A percentile compares a stretch with the other conserved stretches of the same genome.
These are phyloP conservation scores for Helicoverpa armigera DNA, from an alignment of 1,140 invertebrate genomes.

Conservation along the genomic window DNA sequence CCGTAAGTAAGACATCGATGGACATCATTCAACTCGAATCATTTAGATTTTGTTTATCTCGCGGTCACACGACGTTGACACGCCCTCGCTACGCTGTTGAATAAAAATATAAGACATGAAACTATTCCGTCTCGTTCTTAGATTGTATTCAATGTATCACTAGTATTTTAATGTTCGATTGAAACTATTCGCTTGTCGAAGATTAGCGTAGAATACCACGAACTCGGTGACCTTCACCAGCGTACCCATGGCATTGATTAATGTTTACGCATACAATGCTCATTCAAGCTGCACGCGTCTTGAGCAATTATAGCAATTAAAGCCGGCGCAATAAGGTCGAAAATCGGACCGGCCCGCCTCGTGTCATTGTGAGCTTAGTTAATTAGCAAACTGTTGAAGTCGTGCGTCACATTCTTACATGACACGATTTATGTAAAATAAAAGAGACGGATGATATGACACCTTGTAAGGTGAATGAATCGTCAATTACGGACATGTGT, in stretches of 20 bases:
- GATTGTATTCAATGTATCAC: slow-evolving; percentile 40
- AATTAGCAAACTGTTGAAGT: slow-evolving; percentile 79
- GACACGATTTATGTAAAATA: slow-evolving; percentile 51
- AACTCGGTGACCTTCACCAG: slow-evolving; percentile 75
- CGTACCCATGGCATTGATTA: slow-evolving; percentile 81
- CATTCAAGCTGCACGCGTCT: slow-evolving; percentile 62
- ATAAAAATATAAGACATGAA: slow-evolving; percentile 45
- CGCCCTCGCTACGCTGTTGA: slow-evolving; percentile 51
- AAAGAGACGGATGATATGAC: slow-evolving; percentile 62
- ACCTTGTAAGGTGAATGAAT: slow-evolving; percentile 74
- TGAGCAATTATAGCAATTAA: slow-evolving; percentile 60
- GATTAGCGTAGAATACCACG: slow-evolving; percentile 63
- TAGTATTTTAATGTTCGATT: slow-evolving; percentile 45
- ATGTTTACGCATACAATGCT: slow-evolving; percentile 82
- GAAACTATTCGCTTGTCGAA: slow-evolving; percentile 52
- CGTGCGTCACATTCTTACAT: slow-evolving; percentile 70
- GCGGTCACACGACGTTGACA: slow-evolving; percentile 58
- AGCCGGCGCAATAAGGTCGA: slow-evolving; percentile 61
- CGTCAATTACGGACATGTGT: slow-evolving; percentile 54
- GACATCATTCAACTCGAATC: slow-evolving; percentile 24
- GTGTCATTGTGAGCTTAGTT: slow-evolving; percentile 71
- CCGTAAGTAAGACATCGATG: slow-evolving; percentile 44
- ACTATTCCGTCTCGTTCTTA: slow-evolving; percentile 42
- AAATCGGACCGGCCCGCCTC: slow-evolving; percentile 54
- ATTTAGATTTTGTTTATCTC: slow-evolving; percentile 42